Conservation (phyloP, 2,888 invertebrate genomes). For the Anagyrus pseudococci region DNA sequence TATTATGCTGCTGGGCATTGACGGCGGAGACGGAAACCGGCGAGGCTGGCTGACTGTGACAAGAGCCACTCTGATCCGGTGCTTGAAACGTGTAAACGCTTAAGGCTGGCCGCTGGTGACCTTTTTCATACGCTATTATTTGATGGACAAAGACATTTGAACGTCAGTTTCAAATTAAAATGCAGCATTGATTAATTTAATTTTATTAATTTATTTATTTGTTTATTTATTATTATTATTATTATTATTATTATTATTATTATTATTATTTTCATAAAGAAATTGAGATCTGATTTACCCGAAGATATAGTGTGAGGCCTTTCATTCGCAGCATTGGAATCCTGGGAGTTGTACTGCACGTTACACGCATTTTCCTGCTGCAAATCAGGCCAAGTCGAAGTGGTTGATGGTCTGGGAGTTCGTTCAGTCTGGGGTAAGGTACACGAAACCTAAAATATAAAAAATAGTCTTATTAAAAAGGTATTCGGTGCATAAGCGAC, state of each 20-base stretch:
- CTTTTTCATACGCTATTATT: constrained; percentile 79
- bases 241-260: no score
- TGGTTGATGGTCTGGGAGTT: constrained; percentile 59
- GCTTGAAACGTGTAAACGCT: constrained; percentile 89
- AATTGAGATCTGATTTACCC: constrained; percentile 64
- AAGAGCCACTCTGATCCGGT: constrained; percentile 65
- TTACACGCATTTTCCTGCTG: constrained; percentile 69
- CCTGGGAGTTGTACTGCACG: constrained; percentile 77
- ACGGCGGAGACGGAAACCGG: constrained; percentile 58
- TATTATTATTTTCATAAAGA: background rate
- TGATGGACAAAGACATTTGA: constrained; percentile 10
- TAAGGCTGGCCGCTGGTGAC: constrained; percentile 83
- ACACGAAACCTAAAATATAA: constrained; percentile 64
- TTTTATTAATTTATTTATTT: no score
- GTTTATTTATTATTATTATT: constrained; percentile 1
- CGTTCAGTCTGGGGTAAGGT: constrained; percentile 65
- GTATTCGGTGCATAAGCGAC: no score
- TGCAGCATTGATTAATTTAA: no score
- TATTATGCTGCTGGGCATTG: constrained; percentile 50
- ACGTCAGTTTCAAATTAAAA: no score
- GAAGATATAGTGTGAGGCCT: constrained; percentile 94
- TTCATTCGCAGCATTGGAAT: constrained; percentile 74
- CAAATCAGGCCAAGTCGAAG: constrained; percentile 81
- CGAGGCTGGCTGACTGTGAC: constrained; percentile 63
- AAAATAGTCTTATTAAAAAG: no score